Base-by-base conservation (phyloP, 1,140 invertebrate species). In the Drosophila azteca region DNA sequence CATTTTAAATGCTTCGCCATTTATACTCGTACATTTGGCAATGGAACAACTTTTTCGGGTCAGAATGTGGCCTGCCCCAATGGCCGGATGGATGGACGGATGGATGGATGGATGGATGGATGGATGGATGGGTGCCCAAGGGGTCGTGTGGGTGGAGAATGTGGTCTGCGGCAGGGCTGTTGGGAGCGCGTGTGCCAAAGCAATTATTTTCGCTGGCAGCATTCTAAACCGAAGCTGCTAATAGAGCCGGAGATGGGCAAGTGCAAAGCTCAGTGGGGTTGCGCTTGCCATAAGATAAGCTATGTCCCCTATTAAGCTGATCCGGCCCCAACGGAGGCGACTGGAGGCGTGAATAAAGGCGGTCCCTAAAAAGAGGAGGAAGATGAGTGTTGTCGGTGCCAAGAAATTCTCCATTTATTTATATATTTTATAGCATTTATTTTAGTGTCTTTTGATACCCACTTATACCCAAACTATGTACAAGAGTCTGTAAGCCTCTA, bases 171-270 rank as follows among this genome's bases (percentile, higher is more conserved):
- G 20, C 9, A 20, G 24, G 22, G 3, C 17, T 35, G 54, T 43
- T 11, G 57, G 60, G 31, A 45, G 71, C 67, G 57, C 79, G 82
- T 84, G 73, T 87, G 81, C 77, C 82, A 85, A 85, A 85, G 77
- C 77, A 87, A 85, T 85, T 85, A 85, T 85, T 87, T 87, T 85
- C 76, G 81, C 82, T 87, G 77, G 64, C 81, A 85, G 81, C 81
- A 81, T 77, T 87, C 84, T 77, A 72, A 80, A 85, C 87, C 74
- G 66, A 84, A 80, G 78, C 68, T 65, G 55, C 55, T 81, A 71
- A 85, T 81, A 87, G 82, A 66, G 71, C 67, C 65, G 43, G 52
- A 57, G 48, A 73, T 24, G 69, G 57, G 50, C 51, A 31, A 59
- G 24, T 55, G 58, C 61, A 51, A 44, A 54, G 71, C 61, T 66